Evolutionary conservation across 2,888 invertebrate genomes (phyloP).

Genomic region (Latrodectus hesperus): DNA sequence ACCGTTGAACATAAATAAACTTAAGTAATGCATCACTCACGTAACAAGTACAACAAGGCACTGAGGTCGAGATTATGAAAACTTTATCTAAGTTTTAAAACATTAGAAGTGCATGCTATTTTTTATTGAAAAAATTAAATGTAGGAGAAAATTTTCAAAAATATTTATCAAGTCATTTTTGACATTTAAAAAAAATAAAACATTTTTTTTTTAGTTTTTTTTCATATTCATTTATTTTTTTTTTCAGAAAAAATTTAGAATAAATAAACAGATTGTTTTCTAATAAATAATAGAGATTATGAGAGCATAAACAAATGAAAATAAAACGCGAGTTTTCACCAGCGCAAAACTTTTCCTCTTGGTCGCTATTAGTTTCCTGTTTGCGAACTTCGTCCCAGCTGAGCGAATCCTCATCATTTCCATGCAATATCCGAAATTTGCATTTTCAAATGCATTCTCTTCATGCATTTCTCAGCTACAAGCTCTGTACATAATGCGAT

Average conservation of each 20-base stretch:
- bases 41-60: conserved; percentile 28
- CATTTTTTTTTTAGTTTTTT: neutral
- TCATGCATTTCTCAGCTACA: neutral
- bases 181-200: neutral
- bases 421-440: neutral
- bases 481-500: neutral
- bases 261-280: neutral
- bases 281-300: neutral
- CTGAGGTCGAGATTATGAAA: conserved; percentile 59
- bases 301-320: neutral
- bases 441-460: neutral
- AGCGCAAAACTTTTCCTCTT: neutral
- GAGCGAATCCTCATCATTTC: neutral
- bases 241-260: neutral
- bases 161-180: neutral
- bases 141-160: neutral
- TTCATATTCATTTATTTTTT: neutral
- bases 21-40: neutral
- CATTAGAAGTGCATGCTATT: neutral
- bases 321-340: neutral
- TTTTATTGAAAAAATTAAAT: neutral
- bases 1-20: no score
- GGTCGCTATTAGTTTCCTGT: neutral
- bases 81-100: conserved; percentile 49
- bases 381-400: conserved; percentile 3